Conservation (phyloP, 2,113 vertebrate species). For the Drymodes brunneopygia region DNA sequence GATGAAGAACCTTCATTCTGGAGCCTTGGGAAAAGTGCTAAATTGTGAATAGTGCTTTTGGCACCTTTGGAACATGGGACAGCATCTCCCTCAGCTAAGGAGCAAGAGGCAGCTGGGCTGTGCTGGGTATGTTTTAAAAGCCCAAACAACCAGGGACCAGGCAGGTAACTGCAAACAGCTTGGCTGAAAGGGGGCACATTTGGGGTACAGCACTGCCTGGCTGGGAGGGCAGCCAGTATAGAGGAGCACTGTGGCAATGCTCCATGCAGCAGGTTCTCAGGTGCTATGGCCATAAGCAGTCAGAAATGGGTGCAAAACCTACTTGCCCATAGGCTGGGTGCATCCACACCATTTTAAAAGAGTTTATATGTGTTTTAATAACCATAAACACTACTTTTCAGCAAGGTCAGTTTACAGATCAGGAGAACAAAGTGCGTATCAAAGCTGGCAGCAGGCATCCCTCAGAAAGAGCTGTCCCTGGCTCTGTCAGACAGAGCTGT, state of each 20-base stretch:
- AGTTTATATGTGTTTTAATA: not conserved
- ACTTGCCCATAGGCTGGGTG: not conserved
- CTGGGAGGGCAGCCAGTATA: fast-evolving
- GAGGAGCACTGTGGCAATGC: not conserved
- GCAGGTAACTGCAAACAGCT: not conserved
- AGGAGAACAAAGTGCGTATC: not conserved
- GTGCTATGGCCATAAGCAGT: fast-evolving
- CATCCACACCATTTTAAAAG: not conserved
- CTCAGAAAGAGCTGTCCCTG: not conserved
- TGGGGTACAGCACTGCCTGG: not conserved
- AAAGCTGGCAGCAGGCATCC: fast-evolving
- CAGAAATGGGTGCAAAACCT: not conserved
- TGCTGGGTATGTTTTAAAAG: not conserved
- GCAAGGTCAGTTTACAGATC: not conserved
- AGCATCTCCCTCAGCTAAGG: not conserved
- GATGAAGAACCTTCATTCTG: not conserved
- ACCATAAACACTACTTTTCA: not conserved
- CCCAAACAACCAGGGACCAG: not conserved
- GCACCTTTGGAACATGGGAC: not conserved
- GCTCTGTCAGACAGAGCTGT: not conserved
- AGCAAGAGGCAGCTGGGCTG: not conserved
- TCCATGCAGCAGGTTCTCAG: not conserved
- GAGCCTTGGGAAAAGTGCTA: not conserved
- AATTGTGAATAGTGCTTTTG: not conserved
- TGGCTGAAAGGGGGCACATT: not conserved